phyloP scores from a whole-genome alignment of 2,888 invertebrate genomes.

The Epicampocera succincta region DNA sequence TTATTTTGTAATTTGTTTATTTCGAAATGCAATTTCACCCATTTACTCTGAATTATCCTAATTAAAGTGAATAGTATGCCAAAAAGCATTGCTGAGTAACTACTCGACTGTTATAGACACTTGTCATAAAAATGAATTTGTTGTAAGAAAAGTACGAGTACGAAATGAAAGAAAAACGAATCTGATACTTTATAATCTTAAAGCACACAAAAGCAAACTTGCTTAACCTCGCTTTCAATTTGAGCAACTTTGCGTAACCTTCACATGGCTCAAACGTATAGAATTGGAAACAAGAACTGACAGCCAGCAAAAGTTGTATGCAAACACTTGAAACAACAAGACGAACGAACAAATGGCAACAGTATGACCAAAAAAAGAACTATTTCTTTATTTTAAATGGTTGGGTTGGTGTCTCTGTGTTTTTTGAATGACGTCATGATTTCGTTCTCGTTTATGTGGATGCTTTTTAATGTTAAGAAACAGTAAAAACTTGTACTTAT shows the following conservation, averaged over 20 bases:
- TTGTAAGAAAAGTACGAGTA: background rate
- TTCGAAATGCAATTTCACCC: background rate
- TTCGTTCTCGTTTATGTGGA: background rate
- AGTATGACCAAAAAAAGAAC: constrained; percentile 36
- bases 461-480: constrained; percentile 5
- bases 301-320: constrained; percentile 39
- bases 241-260: constrained; percentile 49
- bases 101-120: constrained; percentile 19
- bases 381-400: background rate
- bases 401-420: constrained; percentile 31
- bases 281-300: constrained; percentile 33
- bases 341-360: constrained; percentile 3
- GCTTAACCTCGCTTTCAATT: constrained; percentile 61
- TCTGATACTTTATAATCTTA: constrained; percentile 16
- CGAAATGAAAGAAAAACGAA: too few relatives aligned
- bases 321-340: constrained; percentile 27
- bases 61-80: constrained; percentile 6
- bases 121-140: constrained; percentile 36
- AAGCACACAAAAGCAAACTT: constrained; percentile 15
- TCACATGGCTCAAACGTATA: constrained; percentile 60
- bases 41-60: constrained; percentile 2
- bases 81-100: constrained; percentile 5
- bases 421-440: constrained; percentile 56
- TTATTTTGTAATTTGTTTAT: too few relatives aligned
- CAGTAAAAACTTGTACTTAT: constrained; percentile 13